Percentiles rank a stretch among this genome's conserved stretches.
These are phyloP conservation scores for Choristoneura rosaceana DNA, from an alignment of 2,888 invertebrate species.

Conservation along the genomic window DNA sequence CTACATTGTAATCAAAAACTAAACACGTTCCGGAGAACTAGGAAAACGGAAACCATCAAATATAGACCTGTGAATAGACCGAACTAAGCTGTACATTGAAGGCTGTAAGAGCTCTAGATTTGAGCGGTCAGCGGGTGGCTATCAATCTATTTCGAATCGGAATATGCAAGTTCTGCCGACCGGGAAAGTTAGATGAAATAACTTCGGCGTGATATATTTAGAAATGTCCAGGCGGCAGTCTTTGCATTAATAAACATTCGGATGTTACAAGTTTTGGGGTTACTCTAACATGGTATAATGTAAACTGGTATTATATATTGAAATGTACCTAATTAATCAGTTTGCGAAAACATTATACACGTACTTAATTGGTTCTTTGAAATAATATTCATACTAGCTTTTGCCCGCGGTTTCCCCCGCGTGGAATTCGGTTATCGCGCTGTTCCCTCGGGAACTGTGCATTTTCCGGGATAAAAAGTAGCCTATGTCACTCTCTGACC, in stretches of 20 bases:
- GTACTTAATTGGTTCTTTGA: too few species aligned
- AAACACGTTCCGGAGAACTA: slow-evolving; percentile 8
- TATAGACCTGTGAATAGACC: neutral
- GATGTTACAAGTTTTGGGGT: neutral
- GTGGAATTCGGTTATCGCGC: too few species aligned
- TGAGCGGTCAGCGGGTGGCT: neutral
- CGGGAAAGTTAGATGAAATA: slow-evolving; percentile 26
- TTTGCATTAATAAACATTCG: slow-evolving; percentile 11
- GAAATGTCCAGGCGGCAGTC: neutral
- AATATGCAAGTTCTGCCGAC: slow-evolving; percentile 4
- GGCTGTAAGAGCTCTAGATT: slow-evolving; percentile 4
- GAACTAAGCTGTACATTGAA: neutral
- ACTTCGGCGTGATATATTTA: slow-evolving; percentile 23
- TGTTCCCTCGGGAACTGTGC: too few species aligned
- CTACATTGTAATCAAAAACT: slow-evolving; percentile 22
- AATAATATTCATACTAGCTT: too few species aligned
- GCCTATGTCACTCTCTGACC: too few species aligned
- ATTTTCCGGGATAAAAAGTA: too few species aligned
- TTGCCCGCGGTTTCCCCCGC: too few species aligned
- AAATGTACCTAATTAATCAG: too few species aligned
- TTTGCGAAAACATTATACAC: too few species aligned
- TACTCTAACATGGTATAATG: neutral
- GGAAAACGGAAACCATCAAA: slow-evolving; percentile 5
- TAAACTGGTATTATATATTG: too few species aligned
- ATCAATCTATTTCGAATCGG: slow-evolving; percentile 23